These are phyloP conservation scores for Oconnorella tubifera DNA, from an alignment of 2,888 invertebrate species.

Conservation along the genomic window DNA sequence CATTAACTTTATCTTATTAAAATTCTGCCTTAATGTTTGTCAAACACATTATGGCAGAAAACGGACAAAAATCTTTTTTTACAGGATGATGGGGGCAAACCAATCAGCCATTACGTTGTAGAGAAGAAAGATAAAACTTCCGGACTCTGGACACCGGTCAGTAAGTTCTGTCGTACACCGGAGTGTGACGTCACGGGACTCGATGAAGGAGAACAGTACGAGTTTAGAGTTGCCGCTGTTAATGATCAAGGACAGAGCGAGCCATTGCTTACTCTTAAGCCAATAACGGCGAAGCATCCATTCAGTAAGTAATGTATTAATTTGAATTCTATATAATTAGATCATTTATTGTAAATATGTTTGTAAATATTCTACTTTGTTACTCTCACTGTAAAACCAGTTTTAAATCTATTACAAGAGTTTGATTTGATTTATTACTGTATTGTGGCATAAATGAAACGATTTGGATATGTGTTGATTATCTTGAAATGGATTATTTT, in stretches of 20 bases:
- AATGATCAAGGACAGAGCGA: conserved; percentile 98
- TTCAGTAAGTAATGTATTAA: conserved; percentile 80
- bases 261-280: conserved; percentile 80
- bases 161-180: conserved; percentile 52
- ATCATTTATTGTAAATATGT: background rate
- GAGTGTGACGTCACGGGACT: conserved; percentile 90
- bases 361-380: no score
- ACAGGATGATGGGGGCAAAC: conserved; percentile 88
- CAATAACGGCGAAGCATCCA: conserved; percentile 90
- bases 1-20: no score
- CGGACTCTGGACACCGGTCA: conserved; percentile 62
- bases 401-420: background rate
- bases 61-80: no score
- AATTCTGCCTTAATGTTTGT: no score
- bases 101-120: conserved; percentile 92
- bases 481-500: no score
- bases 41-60: no score
- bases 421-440: no score
- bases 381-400: no score
- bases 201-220: conserved; percentile 72
- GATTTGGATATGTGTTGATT: no score
- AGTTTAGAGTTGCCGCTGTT: conserved; percentile 94
- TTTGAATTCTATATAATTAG: background rate
- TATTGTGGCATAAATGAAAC: no score
- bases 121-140: conserved; percentile 80